Evolutionary conservation across 2,113 vertebrate genomes (phyloP).

Genomic region (Cromileptes altivelis): DNA sequence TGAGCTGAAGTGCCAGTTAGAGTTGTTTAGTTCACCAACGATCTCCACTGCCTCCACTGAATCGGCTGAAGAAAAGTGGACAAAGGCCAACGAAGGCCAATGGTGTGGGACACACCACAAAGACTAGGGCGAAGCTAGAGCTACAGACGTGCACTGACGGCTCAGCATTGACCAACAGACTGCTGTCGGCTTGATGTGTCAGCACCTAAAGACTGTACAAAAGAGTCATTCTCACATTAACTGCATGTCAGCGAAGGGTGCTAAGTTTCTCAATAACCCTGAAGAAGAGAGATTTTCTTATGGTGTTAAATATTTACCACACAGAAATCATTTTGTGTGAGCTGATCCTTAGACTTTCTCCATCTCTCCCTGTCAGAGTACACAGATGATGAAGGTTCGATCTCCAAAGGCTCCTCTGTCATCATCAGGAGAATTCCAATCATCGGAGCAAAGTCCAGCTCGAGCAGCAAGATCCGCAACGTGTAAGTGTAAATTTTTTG

Average conservation of each 20-base stretch:
- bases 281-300: background rate
- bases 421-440: constrained; percentile 97
- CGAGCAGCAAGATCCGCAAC: constrained; percentile 93
- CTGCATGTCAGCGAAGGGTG: too few species aligned
- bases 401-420: constrained; percentile 97
- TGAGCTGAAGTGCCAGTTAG: too few species aligned
- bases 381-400: constrained; percentile 91
- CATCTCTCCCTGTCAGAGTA: constrained; percentile 86
- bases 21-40: too few species aligned
- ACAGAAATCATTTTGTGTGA: background rate
- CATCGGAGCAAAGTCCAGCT: constrained; percentile 89
- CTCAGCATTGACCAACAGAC: too few species aligned
- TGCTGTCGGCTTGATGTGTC: too few species aligned
- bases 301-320: background rate
- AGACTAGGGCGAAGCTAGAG: too few species aligned
- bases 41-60: too few species aligned
- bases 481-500: constrained; percentile 86
- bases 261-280: background rate
- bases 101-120: too few species aligned
- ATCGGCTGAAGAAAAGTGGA: too few species aligned
- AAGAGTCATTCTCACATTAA: background rate
- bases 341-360: background rate
- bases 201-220: background rate
- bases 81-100: too few species aligned
- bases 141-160: too few species aligned